These are phyloP conservation scores for Piscicola geometra DNA, from an alignment of 2,888 invertebrate species.

Conservation along the genomic window DNA sequence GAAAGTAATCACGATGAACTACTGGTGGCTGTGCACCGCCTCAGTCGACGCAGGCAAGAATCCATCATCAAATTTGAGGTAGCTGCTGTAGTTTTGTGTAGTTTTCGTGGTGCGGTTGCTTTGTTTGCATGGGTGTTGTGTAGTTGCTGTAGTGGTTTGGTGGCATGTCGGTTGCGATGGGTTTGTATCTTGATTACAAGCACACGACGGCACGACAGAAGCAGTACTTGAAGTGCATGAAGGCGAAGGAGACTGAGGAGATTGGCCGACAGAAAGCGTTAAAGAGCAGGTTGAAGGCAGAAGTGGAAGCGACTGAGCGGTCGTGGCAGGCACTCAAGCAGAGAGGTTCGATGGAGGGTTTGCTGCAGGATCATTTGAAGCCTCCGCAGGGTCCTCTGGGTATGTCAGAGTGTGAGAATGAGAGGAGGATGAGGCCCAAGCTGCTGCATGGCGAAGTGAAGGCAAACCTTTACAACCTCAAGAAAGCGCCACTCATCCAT, in stretches of 20 bases:
- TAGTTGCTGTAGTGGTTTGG: no score
- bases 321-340: slow-evolving; percentile 58
- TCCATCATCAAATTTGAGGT: slow-evolving; percentile 60
- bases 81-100: background rate
- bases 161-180: no score
- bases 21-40: slow-evolving; percentile 61
- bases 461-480: slow-evolving; percentile 48
- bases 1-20: slow-evolving; percentile 64
- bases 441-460: slow-evolving; percentile 61
- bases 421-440: slow-evolving; percentile 64
- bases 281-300: background rate
- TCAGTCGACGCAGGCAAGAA: slow-evolving; percentile 61
- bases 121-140: no score
- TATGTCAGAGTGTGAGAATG: slow-evolving; percentile 64
- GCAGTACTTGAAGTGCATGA: slow-evolving; percentile 7
- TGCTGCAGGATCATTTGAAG: background rate
- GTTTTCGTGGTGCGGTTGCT: no score
- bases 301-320: background rate
- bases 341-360: background rate
- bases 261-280: background rate
- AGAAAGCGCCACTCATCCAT: background rate
- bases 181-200: no score
- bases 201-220: background rate
- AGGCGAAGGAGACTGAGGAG: slow-evolving; percentile 16
- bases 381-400: slow-evolving; percentile 58